A percentile compares a stretch with the other conserved stretches of the same genome.
phyloP scores from a whole-genome alignment of 2,888 invertebrate species.

The Eupithecia tripunctaria region DNA sequence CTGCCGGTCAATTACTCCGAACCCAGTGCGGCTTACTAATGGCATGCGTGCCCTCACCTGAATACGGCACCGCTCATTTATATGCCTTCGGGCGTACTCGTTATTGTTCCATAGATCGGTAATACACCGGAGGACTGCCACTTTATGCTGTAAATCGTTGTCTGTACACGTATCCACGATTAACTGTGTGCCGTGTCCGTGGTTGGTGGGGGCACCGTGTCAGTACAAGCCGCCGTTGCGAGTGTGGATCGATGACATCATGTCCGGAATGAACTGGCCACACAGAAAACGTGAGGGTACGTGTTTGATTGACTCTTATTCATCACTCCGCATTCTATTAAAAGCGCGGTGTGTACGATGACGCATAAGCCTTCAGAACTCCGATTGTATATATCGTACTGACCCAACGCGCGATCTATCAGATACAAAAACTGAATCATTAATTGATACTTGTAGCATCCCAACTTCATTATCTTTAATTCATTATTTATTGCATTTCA shows the following conservation, averaged over 20 bases:
- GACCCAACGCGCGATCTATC: conserved; percentile 25
- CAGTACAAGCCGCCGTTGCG: conserved; percentile 73
- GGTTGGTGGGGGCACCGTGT: conserved; percentile 66
- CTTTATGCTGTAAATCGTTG: conserved; percentile 83
- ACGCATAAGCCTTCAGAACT: conserved; percentile 58
- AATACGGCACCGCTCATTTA: conserved; percentile 79
- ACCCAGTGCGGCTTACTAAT: conserved; percentile 77
- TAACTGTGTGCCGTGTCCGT: conserved; percentile 75
- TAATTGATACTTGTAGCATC: conserved; percentile 20
- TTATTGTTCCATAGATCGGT: conserved; percentile 84
- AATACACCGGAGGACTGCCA: conserved; percentile 84
- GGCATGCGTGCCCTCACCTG: conserved; percentile 74
- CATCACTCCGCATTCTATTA: conserved; percentile 58
- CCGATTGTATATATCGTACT: conserved; percentile 21
- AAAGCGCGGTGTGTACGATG: conserved; percentile 51
- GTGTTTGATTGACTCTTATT: conserved; percentile 64
- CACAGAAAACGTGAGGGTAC: conserved; percentile 77
- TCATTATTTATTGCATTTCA: conserved; percentile 27
- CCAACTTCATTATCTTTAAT: conserved; percentile 28
- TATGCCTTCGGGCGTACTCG: conserved; percentile 75
- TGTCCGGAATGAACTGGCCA: conserved; percentile 77
- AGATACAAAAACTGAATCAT: conserved; percentile 25
- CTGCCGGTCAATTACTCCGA: conserved; percentile 82
- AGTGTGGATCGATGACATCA: conserved; percentile 78
- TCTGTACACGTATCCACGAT: conserved; percentile 81